Base-by-base conservation (phyloP, 1,140 invertebrate species). In the Aporrectodea caliginosa region DNA sequence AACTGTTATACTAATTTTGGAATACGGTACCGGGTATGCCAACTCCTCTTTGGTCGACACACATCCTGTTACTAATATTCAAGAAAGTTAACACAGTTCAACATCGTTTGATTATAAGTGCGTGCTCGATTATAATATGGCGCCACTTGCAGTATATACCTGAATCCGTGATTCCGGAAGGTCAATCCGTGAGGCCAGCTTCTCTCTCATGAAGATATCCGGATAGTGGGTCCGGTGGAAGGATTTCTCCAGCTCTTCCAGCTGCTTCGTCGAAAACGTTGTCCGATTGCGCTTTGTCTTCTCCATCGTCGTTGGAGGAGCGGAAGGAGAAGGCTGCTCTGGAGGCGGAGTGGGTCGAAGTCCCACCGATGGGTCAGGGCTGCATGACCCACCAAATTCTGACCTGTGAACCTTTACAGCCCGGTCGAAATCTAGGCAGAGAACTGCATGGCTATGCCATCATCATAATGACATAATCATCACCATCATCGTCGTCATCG, bases 221-320 rank as follows among this genome's bases (percentile, higher is more conserved):
- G 86, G 86, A 81, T 87, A 87, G 73, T 87, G 86, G 14, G 85
- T 87, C 73, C 84, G 84, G 33, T 82, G 79, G 82, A 87, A 87
- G 0, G 84, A 82, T 31, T 82, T 79, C 75, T 87, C 86, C 31
- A 87, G 69, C 78, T 86, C 86, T 72, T 86, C 83, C 2, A 87
- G 81, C 77, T 87, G 86, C 16, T 82, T 81, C 1, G 83, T 84
- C 1, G 85, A 85, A 80, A 87, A 87, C 1, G 85, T 87, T 16
- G 86, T 87, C 32, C 86, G 76, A 79, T 84, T 86, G 69, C 86
- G 73, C 78, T 86, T 86, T 87, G 95, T 6, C 30, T 69, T 78
- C n/a, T 72, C 31, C 31, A 27, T 27, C n/a, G 32, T n/a, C 31
- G 70, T 27, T 14, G 43, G 43, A 58, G 43, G 43, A 58, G 43